Conservation (phyloP, 2,113 vertebrate genomes). For the Trematocara stigmaticum region DNA sequence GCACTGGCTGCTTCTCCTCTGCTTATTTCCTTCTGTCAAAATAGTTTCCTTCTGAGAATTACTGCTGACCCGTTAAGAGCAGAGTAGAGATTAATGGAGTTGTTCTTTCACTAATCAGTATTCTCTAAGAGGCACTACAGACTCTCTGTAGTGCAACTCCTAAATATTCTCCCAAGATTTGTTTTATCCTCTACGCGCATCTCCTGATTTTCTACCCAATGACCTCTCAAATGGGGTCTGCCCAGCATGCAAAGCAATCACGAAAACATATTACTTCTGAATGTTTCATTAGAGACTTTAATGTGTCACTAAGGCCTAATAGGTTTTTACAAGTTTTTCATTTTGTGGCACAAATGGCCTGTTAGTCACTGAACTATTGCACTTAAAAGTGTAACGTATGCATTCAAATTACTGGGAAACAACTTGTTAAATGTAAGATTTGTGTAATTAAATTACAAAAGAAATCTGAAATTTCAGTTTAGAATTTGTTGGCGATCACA, state of each 20-base stretch:
- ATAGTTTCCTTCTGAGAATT: not conserved
- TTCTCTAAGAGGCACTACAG: not conserved
- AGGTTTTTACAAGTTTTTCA: not conserved
- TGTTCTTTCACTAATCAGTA: not conserved
- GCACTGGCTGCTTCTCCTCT: not conserved
- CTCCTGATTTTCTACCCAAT: not conserved
- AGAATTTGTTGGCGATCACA: not conserved
- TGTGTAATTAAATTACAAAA: not conserved
- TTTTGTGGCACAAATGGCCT: not conserved
- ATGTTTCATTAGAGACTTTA: not conserved
- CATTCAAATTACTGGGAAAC: not conserved
- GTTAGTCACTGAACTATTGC: not conserved
- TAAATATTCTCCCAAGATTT: not conserved
- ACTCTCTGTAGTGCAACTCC: not conserved
- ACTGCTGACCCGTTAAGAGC: not conserved
- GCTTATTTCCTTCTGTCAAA: not conserved
- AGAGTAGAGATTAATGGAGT: not conserved
- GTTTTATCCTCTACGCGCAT: not conserved
- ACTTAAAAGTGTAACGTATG: not conserved
- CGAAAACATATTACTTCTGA: not conserved
- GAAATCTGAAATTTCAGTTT: not conserved
- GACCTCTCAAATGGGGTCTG: not conserved
- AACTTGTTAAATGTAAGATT: not conserved
- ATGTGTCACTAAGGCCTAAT: not conserved
- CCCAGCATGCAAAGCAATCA: not conserved